phyloP scores from a whole-genome alignment of 1,140 invertebrate species.

The Tetragonula clypearis region DNA sequence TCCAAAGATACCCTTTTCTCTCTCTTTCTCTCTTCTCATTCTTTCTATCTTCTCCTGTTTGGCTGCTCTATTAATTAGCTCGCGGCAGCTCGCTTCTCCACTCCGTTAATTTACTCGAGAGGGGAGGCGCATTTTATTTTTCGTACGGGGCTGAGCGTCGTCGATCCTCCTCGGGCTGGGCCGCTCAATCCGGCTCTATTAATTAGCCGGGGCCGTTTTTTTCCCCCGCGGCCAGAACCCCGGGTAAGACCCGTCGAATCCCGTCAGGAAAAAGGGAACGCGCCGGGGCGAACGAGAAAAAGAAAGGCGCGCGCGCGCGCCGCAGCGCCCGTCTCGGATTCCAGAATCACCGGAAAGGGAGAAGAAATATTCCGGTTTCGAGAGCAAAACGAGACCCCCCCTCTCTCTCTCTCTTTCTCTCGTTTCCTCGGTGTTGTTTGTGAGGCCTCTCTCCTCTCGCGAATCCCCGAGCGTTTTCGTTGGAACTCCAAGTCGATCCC shows the following conservation, averaged over 20 bases:
- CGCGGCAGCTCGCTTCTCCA: constrained; percentile 51
- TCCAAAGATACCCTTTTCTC: background rate
- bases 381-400: constrained; percentile 23
- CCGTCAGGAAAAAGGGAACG: constrained; percentile 54
- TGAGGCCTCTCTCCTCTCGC: background rate
- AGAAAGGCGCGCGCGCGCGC: constrained; percentile 16
- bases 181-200: constrained; percentile 65
- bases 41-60: constrained; percentile 23
- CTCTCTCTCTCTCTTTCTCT: background rate
- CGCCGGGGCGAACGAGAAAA: constrained; percentile 6
- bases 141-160: constrained; percentile 60
- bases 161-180: constrained; percentile 31
- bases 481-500: constrained; percentile 30
- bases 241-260: constrained; percentile 58
- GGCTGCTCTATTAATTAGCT: constrained; percentile 67
- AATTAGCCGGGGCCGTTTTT: constrained; percentile 69
- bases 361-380: constrained; percentile 49
- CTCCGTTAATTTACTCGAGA: constrained; percentile 72
- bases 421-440: background rate
- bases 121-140: constrained; percentile 69
- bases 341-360: constrained; percentile 61
- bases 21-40: constrained; percentile 37
- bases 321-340: constrained; percentile 44
- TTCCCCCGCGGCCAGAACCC: constrained; percentile 48
- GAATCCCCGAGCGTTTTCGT: background rate